Conservation (phyloP, 2,888 invertebrate genomes). For the Pristionchus maxplancki region DNA sequence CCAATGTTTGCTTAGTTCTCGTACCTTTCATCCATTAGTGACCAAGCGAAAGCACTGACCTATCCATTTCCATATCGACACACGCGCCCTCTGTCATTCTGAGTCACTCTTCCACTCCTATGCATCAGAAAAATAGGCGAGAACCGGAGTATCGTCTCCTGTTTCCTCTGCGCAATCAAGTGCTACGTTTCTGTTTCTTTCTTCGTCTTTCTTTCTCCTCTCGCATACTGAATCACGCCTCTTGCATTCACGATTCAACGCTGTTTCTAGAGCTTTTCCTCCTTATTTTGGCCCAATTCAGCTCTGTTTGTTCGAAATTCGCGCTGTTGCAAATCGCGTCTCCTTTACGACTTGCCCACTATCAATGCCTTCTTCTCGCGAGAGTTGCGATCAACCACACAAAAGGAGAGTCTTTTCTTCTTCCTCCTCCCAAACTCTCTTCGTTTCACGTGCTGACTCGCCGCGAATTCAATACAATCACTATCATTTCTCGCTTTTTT, state of each 20-base stretch:
- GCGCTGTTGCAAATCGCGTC: conserved; percentile 20
- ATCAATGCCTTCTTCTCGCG: conserved; percentile 20
- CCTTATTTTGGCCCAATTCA: neutral
- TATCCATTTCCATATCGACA: neutral
- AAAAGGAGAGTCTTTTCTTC: neutral
- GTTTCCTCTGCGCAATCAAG: neutral
- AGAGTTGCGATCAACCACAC: conserved; percentile 8
- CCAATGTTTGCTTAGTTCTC: neutral
- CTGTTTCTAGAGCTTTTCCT: neutral
- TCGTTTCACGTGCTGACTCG: neutral
- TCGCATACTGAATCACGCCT: conserved; percentile 21
- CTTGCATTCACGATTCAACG: neutral
- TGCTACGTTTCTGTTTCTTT: neutral
- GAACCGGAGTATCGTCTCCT: neutral
- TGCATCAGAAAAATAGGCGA: neutral
- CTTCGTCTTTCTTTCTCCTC: neutral
- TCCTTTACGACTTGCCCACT: neutral
- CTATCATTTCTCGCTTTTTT: neutral
- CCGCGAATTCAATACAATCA: neutral
- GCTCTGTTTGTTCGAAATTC: neutral
- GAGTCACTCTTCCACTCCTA: neutral
- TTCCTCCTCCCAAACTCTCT: neutral
- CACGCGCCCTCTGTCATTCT: neutral
- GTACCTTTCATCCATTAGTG: neutral
- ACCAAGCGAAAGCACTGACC: neutral